Conservation (phyloP, 2,888 invertebrate species). For the Netelia inedita region DNA sequence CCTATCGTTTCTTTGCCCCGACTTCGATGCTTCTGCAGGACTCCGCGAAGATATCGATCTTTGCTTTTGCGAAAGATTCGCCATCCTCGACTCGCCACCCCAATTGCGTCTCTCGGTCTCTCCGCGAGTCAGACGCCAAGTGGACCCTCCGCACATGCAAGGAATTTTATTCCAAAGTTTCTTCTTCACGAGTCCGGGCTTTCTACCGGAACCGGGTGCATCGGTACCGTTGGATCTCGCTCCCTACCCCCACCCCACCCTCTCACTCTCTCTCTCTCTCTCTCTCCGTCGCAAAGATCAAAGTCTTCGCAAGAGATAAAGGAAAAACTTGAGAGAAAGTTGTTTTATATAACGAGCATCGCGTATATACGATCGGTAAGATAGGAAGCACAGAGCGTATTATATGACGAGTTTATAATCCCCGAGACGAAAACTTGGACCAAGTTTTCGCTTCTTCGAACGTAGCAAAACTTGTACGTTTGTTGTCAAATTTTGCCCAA, state of each 20-base stretch:
- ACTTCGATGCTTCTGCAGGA: not conserved
- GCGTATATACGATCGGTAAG: not conserved
- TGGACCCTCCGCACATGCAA: not conserved
- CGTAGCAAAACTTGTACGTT: too few species aligned
- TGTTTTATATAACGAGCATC: constrained; percentile 14
- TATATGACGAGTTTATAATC: constrained; percentile 7
- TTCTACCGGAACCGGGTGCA: constrained; percentile 12
- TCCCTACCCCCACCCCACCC: too few species aligned
- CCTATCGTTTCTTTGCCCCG: constrained; percentile 16
- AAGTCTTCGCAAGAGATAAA: constrained; percentile 22
- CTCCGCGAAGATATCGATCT: not conserved
- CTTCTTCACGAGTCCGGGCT: not conserved
- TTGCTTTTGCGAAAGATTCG: not conserved
- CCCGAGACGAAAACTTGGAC: constrained; percentile 25
- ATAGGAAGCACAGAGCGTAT: not conserved
- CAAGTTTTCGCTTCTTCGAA: too few species aligned
- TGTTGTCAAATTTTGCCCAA: too few species aligned
- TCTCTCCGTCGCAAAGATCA: not conserved
- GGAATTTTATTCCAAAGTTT: constrained; percentile 36
- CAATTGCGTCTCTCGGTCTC: not conserved
- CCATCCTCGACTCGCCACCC: not conserved
- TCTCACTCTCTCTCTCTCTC: not conserved
- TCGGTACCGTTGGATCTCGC: not conserved
- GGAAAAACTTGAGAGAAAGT: not conserved
- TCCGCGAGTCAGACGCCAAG: not conserved